Evolutionary conservation across 2,113 vertebrate species (phyloP).

Genomic region (Ictalurus furcatus): DNA sequence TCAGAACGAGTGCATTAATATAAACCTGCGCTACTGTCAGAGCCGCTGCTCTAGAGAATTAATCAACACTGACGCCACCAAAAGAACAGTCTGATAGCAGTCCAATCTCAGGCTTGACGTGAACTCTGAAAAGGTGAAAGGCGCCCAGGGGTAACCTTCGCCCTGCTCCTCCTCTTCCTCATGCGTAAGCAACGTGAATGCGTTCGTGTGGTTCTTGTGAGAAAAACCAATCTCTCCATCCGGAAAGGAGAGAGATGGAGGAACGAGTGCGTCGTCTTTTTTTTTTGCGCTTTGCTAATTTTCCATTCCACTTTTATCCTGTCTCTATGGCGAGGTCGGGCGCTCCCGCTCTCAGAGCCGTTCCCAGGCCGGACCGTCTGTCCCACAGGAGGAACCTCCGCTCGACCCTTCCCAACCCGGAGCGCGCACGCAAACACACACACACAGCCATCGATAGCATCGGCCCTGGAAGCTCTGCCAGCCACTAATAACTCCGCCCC

Average conservation of each 20-base stretch:
- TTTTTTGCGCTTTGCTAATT: constrained; percentile 62
- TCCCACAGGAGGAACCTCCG: constrained; percentile 61
- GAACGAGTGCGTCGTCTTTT: constrained; percentile 39
- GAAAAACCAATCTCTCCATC: constrained; percentile 63
- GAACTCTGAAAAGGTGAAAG: constrained; percentile 31
- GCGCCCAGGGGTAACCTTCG: not conserved
- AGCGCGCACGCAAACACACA: constrained; percentile 42
- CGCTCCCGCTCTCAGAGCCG: constrained; percentile 61
- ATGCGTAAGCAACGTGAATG: constrained; percentile 47
- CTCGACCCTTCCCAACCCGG: constrained; percentile 64
- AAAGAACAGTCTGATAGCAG: too few species aligned
- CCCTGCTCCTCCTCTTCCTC: constrained; percentile 19
- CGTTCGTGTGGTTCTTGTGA: constrained; percentile 68
- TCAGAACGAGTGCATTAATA: not conserved
- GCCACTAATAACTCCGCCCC: constrained; percentile 35
- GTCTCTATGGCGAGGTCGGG: constrained; percentile 45
- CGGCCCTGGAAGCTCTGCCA: constrained; percentile 48
- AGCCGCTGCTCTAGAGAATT: not conserved
- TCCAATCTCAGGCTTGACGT: not conserved
- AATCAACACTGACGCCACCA: not conserved
- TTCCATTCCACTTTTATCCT: constrained; percentile 77
- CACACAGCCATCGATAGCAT: constrained; percentile 57
- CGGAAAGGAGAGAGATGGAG: constrained; percentile 56
- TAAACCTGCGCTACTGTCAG: not conserved
- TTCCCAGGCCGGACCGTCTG: constrained; percentile 71